Evolutionary conservation across 2,888 invertebrate genomes (phyloP).

Genomic region (Hydrotaea cyrtoneurina): DNA sequence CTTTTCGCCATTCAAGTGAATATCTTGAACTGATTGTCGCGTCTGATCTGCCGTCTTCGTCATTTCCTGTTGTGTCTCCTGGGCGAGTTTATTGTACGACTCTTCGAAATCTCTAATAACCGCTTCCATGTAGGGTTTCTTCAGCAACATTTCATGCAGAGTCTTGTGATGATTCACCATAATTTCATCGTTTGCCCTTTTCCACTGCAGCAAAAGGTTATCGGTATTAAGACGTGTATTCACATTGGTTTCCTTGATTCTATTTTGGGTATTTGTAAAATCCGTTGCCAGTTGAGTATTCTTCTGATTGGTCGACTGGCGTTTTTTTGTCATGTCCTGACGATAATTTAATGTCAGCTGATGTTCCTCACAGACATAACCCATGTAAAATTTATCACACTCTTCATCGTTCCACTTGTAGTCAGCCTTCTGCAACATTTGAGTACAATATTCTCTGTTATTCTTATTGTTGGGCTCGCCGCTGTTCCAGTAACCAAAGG

Average conservation of each 20-base stretch:
- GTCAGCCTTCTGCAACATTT: background rate
- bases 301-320: background rate
- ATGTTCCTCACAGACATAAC: constrained; percentile 24
- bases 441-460: background rate
- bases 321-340: background rate
- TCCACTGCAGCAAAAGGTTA: too few species aligned
- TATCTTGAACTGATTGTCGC: background rate
- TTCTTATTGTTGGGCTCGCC: background rate
- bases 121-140: background rate
- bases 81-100: background rate
- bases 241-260: background rate
- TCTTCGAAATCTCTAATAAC: background rate
- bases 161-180: background rate
- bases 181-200: background rate
- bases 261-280: background rate
- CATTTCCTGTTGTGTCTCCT: background rate
- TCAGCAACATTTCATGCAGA: background rate
- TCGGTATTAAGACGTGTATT: background rate
- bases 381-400: background rate
- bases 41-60: background rate
- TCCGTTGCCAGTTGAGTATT: background rate
- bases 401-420: constrained; percentile 9
- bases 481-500: background rate
- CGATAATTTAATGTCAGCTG: background rate
- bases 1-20: background rate